phyloP scores from a whole-genome alignment of 2,888 invertebrate genomes.

The Anoplius nigerrimus region DNA sequence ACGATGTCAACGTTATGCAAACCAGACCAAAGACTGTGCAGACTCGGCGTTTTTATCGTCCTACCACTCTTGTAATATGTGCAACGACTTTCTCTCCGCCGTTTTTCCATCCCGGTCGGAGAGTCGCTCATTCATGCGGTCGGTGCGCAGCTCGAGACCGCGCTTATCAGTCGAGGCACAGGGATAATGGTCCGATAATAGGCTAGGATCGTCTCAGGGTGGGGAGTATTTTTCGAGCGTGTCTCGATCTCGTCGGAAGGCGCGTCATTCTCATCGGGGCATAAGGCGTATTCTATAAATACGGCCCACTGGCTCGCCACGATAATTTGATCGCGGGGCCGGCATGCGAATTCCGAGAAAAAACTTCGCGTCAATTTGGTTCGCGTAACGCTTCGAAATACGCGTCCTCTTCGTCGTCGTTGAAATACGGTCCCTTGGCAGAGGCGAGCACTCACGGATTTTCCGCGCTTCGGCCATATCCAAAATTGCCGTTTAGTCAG shows the following conservation, averaged over 20 bases:
- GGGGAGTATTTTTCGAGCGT: too few relatives aligned
- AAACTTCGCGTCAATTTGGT: too few relatives aligned
- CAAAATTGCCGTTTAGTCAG: too few relatives aligned
- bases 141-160: background rate
- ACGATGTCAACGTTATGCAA: slow-evolving; percentile 41
- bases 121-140: background rate
- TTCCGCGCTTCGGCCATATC: too few relatives aligned
- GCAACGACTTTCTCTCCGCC: slow-evolving; percentile 13
- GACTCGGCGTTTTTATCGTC: slow-evolving; percentile 21
- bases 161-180: background rate
- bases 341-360: too few relatives aligned
- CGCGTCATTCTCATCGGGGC: background rate
- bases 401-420: too few relatives aligned
- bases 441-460: too few relatives aligned
- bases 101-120: background rate
- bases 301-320: too few relatives aligned
- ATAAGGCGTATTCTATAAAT: background rate
- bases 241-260: background rate
- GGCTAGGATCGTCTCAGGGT: background rate
- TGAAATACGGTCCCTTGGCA: too few relatives aligned
- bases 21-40: slow-evolving; percentile 37
- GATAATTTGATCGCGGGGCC: too few relatives aligned
- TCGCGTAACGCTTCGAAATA: too few relatives aligned
- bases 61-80: slow-evolving; percentile 11
- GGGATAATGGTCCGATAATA: too few relatives aligned